Base-by-base conservation (phyloP, 2,797 vertebrate genomes). In the Anguilla anguilla region DNA sequence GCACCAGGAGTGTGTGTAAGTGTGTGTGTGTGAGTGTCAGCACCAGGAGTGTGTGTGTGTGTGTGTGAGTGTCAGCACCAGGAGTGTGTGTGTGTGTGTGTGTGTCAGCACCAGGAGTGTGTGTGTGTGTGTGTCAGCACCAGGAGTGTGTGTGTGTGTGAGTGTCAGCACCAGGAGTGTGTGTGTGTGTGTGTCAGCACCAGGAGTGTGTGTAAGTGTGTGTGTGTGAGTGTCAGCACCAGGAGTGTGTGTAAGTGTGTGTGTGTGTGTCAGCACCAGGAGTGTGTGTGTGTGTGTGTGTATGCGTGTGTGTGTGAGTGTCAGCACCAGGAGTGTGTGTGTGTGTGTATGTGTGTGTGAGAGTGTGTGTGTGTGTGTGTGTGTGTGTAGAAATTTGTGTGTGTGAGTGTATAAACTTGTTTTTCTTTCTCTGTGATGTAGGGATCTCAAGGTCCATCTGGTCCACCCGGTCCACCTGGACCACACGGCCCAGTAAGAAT, bases 381-480 rank as follows among this genome's bases (percentile, higher is more conserved):
- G 43, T 81, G 19, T 81, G 3, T 81, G 77, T 49, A 39, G 39
- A 6, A 1, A 2, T 46, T 2, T 49, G 6, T 22, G 77, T 49
- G 17, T 49, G 39, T 81, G 19, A 25, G 22, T 15, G 5, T 46
- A 1, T 22, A 22, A 49, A 35, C 7, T 81, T 25, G 19, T 81
- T 0, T 0, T 49, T 31, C 88, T 55, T 92, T 10, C 74, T 84
- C 79, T 31, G 84, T 43, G 0, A 28, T 46, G 2, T 91, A 97
- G 96, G 96, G 96, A 0, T 91, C 95, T 19, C 92, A 95, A 0
- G 96, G 96, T 72, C 94, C 90, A 86, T 94, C 95, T 0, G 96
- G 96, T 0, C 95, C 95, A 88, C 95, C 96, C 0, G 96, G 96
- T 0, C 95, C 94, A 0, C 89, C 95, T 11, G 96, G 96, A 43